Evolutionary conservation across 2,888 invertebrate genomes (phyloP).

Genomic region (Apamea anceps): DNA sequence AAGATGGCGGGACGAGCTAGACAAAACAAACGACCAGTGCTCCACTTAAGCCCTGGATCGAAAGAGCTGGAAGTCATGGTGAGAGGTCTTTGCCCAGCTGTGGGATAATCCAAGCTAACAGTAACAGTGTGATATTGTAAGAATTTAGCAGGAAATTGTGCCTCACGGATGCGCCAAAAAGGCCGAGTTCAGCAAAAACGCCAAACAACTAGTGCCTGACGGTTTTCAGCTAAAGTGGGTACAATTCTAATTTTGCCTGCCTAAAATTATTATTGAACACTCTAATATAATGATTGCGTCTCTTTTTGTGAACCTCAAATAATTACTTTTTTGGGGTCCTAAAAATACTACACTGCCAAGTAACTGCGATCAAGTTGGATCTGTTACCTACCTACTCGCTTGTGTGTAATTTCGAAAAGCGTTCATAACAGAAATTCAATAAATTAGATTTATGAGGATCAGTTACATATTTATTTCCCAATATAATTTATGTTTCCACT

Average conservation of each 20-base stretch:
- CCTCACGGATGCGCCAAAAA: too few relatives aligned
- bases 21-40: too few relatives aligned
- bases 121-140: too few relatives aligned
- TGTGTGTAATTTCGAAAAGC: not conserved
- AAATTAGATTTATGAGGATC: not conserved
- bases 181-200: too few relatives aligned
- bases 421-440: not conserved
- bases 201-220: too few relatives aligned
- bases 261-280: not conserved
- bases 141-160: too few relatives aligned
- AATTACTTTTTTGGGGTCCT: not conserved
- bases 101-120: too few relatives aligned
- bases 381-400: not conserved
- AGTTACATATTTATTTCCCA: not conserved
- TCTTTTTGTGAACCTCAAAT: not conserved
- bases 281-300: not conserved
- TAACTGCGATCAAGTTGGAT: not conserved
- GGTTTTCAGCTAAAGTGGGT: too few relatives aligned
- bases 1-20: too few relatives aligned
- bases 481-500: not conserved
- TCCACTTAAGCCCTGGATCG: too few relatives aligned
- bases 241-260: not conserved
- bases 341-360: not conserved
- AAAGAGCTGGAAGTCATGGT: too few relatives aligned
- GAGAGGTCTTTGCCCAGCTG: too few relatives aligned